Evolutionary conservation across 2,113 vertebrate species (phyloP).

Genomic region (Silurus meridionalis): DNA sequence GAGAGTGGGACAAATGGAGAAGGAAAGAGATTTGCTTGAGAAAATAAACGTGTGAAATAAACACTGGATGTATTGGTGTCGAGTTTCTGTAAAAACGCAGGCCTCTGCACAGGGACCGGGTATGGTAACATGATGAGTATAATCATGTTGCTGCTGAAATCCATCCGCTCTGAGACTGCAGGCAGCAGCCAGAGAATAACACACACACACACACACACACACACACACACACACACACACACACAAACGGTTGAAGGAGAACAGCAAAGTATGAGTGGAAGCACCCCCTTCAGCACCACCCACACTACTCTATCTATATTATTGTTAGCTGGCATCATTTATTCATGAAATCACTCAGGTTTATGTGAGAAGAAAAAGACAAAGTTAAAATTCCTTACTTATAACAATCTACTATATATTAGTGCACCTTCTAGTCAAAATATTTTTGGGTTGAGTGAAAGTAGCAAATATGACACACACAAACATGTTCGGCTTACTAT

Average conservation of each 20-base stretch:
- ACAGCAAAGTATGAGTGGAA: conserved; percentile 19
- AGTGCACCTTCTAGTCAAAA: not conserved
- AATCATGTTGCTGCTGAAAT: conserved; percentile 58
- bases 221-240: conserved; percentile 24
- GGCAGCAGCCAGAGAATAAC: conserved; percentile 42
- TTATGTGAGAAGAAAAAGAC: not conserved
- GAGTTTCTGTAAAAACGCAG: conserved; percentile 63
- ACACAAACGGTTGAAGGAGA: conserved; percentile 17
- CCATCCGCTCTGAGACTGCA: conserved; percentile 49
- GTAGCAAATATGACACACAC: not conserved
- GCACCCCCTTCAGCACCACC: conserved; percentile 11
- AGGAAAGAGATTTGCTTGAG: conserved; percentile 64
- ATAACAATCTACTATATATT: not conserved
- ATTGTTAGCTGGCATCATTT: not conserved
- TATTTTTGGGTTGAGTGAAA: not conserved
- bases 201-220: conserved; percentile 14
- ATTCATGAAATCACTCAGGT: not conserved
- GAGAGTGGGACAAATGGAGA: conserved; percentile 54
- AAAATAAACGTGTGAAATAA: conserved; percentile 71
- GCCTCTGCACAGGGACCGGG: conserved; percentile 47
- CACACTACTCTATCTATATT: not conserved
- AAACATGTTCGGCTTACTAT: not conserved
- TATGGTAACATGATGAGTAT: conserved; percentile 56
- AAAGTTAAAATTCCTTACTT: not conserved
- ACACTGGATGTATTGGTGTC: conserved; percentile 50